These are phyloP conservation scores for Bhutanitis thaidina DNA, from an alignment of 2,888 invertebrate genomes.

Conservation along the genomic window DNA sequence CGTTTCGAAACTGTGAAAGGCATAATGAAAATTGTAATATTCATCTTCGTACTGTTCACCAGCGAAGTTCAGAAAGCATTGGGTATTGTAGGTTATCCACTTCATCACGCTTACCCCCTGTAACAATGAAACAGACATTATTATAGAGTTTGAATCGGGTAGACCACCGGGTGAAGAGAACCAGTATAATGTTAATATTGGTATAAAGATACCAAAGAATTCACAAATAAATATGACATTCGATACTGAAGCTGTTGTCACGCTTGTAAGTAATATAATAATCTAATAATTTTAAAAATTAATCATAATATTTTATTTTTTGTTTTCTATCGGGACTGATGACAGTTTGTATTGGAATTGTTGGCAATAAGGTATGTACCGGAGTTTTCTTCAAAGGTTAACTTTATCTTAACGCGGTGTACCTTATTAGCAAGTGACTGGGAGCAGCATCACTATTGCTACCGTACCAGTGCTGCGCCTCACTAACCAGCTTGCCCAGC, in stretches of 20 bases:
- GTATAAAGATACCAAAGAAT: slow-evolving; percentile 5
- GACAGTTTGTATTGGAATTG: too few relatives aligned
- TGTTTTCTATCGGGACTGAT: too few relatives aligned
- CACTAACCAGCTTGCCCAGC: too few relatives aligned
- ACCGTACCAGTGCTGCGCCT: too few relatives aligned
- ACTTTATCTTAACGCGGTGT: too few relatives aligned
- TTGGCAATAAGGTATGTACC: too few relatives aligned
- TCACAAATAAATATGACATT: slow-evolving; percentile 16
- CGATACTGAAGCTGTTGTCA: slow-evolving; percentile 15
- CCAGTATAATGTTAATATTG: slow-evolving; percentile 3
- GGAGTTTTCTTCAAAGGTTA: too few relatives aligned
- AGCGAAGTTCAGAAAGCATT: slow-evolving; percentile 3
- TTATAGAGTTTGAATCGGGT: slow-evolving; percentile 3
- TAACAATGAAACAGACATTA: slow-evolving; percentile 6
- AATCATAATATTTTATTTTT: too few relatives aligned
- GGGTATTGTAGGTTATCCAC: slow-evolving; percentile 14
- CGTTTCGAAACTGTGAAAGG: not conserved
- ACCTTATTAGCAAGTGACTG: too few relatives aligned
- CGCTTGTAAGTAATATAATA: slow-evolving; percentile 10
- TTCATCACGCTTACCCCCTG: slow-evolving; percentile 15
- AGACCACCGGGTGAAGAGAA: slow-evolving; percentile 17
- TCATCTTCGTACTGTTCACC: not conserved
- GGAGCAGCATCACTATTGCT: too few relatives aligned
- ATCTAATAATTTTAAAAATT: too few relatives aligned
- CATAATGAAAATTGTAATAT: slow-evolving; percentile 2